Percentiles rank a stretch among this genome's conserved stretches.
Conservation (phyloP, 2,113 vertebrate species). For the Zosterops lateralis region DNA sequence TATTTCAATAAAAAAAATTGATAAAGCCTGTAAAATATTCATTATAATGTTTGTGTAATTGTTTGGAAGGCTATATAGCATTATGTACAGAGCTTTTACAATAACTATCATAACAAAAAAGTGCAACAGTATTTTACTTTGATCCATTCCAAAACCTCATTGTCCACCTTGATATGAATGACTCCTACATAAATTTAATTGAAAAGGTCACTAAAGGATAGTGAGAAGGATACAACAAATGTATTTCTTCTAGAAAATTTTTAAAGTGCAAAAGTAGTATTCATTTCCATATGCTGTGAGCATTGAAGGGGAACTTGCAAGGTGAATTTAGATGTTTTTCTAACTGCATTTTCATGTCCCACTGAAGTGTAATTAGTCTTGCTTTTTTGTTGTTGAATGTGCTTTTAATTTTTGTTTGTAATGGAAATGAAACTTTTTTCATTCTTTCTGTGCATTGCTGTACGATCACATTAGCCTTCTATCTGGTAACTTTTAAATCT, state of each 20-base stretch:
- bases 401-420: background rate
- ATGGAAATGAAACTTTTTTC: background rate
- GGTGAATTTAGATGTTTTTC: background rate
- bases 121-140: background rate
- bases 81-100: background rate
- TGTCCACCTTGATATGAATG: background rate
- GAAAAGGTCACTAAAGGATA: background rate
- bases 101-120: background rate
- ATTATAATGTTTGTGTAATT: background rate
- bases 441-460: background rate
- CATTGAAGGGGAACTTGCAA: background rate
- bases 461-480: background rate
- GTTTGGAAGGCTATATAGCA: background rate
- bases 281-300: background rate
- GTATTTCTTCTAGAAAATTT: background rate
- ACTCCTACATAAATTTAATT: background rate
- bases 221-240: background rate
- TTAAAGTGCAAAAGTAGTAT: background rate
- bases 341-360: background rate
- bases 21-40: constrained; percentile 1
- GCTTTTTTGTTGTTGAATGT: background rate
- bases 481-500: background rate
- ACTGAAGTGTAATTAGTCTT: background rate
- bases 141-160: background rate
- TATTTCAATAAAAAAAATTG: background rate